A percentile compares a stretch with the other conserved stretches of the same genome.
phyloP scores from a whole-genome alignment of 64 coral and sea anemone species.

The Pocillopora damicornis region DNA sequence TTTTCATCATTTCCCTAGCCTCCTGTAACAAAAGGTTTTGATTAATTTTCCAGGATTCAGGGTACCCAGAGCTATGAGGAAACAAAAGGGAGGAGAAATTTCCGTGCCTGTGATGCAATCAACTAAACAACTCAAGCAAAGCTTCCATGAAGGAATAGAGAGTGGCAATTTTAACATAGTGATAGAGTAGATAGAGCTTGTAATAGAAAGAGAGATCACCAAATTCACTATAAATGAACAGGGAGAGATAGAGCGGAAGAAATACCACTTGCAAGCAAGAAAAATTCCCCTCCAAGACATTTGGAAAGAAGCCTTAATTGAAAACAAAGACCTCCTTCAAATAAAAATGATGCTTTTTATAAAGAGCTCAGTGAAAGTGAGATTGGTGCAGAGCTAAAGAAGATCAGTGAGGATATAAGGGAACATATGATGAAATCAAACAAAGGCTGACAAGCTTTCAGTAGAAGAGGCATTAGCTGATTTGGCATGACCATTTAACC shows the following conservation, averaged over 20 bases:
- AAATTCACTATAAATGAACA: neutral
- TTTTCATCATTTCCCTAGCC: too few relatives aligned
- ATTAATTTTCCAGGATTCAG: neutral
- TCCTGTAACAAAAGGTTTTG: too few relatives aligned
- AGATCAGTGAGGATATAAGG: too few relatives aligned
- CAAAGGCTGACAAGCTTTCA: neutral
- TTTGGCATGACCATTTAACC: too few relatives aligned
- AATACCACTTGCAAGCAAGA: neutral
- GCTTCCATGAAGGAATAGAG: constrained; percentile 8
- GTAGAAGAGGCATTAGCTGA: neutral
- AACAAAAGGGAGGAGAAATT: constrained; percentile 13
- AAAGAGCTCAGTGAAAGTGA: too few relatives aligned
- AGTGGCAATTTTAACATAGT: constrained; percentile 31
- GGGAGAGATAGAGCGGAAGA: constrained; percentile 7
- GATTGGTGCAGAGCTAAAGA: too few relatives aligned
- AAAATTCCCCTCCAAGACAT: neutral
- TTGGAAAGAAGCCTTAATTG: neutral
- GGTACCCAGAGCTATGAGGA: constrained; percentile 11
- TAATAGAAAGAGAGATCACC: too few relatives aligned
- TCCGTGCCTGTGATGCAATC: neutral
- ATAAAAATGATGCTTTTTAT: neutral
- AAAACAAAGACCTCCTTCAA: constrained; percentile 28
- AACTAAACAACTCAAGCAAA: constrained; percentile 8
- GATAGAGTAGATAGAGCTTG: too few relatives aligned
- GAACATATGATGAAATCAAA: too few relatives aligned